Evolutionary conservation across 2,888 invertebrate species (phyloP), one percentile per base, ranked within the genome.

Genomic region (Nomada ruficornis): DNA sequence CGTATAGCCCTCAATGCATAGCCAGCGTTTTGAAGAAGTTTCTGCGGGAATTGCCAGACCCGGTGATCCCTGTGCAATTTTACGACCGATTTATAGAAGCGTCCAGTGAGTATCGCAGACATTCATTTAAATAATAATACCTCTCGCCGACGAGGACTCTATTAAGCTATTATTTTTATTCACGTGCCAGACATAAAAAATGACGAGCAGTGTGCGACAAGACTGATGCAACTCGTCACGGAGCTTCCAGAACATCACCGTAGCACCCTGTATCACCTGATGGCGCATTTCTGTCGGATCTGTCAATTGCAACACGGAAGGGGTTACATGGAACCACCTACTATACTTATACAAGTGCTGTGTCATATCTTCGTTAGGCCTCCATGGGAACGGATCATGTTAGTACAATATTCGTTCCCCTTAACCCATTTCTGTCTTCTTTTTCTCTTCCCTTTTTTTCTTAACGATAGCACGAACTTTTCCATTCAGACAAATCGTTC

Each of bases 311-410:
- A 96, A 93, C 95, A 95, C 90, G 94, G 95, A 13, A 94, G 96
- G 75, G 96, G 96, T 26, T 95, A 95, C 88, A 95, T 95, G 65
- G 96, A 96, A 89, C 96, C 96, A 7, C 96, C 96, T 9, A 95
- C 96, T 23, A 95, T 96, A 80, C 95, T 97, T 70, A 94, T 96
- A 67, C 96, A 96, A 94, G 96, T 96, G 63, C 95, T 97, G 90
- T 96, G 96, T 93, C 96, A 96, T 91, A 96, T 97, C 88, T 94
- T 97, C 69, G 94, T 97, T 60, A 94, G 97, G 82, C 97, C 97
- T 26, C 96, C 96, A 9, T 97, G 97, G 97, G 96, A 96, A 91
- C 95, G 96, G 89, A 96, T 97, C 85, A 95, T 96, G 96, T 96
- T 94, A 95, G 70, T 13, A 15, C 4, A 11, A 36, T 36, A 36